Percentiles rank a stretch among this genome's conserved stretches.
These are phyloP conservation scores for Drosophila atroscutellata DNA, from an alignment of 2,888 invertebrate genomes.

Conservation along the genomic window DNA sequence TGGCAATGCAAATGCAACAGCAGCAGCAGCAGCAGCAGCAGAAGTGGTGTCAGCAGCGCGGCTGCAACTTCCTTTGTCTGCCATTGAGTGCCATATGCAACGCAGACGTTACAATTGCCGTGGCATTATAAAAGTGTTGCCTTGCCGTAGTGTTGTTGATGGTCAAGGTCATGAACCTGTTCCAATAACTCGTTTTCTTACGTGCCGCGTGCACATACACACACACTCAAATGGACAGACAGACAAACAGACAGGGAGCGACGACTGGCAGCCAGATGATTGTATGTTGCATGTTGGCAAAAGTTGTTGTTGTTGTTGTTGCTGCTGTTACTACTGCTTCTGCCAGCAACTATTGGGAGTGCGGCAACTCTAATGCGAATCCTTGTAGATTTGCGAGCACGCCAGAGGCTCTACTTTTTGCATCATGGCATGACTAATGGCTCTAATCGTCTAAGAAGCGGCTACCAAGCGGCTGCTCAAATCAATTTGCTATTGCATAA, in stretches of 20 bases:
- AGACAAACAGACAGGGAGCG: conserved; percentile 31
- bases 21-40: conserved; percentile 9
- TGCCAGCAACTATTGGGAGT: conserved; percentile 20
- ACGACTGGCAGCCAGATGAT: conserved; percentile 62
- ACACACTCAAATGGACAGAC: conserved; percentile 15
- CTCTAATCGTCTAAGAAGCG: conserved; percentile 46
- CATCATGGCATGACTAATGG: conserved; percentile 69
- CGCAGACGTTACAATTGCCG: conserved; percentile 63
- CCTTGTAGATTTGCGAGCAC: conserved; percentile 54
- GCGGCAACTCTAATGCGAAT: conserved; percentile 62
- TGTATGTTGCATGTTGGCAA: conserved; percentile 73
- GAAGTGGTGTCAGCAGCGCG: conserved; percentile 18
- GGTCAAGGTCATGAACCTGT: conserved; percentile 84
- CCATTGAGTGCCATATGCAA: conserved; percentile 58
- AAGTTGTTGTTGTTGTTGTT: conserved; percentile 36
- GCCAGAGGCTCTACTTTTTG: conserved; percentile 43
- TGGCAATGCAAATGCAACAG: conserved; percentile 72
- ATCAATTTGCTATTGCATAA: conserved; percentile 73
- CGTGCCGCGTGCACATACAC: conserved; percentile 63
- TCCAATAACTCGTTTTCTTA: conserved; percentile 82
- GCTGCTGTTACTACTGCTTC: conserved; percentile 32
- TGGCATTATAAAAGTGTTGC: conserved; percentile 62
- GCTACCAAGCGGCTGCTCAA: conserved; percentile 48
- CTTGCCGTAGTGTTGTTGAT: conserved; percentile 74
- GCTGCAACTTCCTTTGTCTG: conserved; percentile 71